phyloP scores from a whole-genome alignment of 2,113 vertebrate species.

The Psettodes erumei region DNA sequence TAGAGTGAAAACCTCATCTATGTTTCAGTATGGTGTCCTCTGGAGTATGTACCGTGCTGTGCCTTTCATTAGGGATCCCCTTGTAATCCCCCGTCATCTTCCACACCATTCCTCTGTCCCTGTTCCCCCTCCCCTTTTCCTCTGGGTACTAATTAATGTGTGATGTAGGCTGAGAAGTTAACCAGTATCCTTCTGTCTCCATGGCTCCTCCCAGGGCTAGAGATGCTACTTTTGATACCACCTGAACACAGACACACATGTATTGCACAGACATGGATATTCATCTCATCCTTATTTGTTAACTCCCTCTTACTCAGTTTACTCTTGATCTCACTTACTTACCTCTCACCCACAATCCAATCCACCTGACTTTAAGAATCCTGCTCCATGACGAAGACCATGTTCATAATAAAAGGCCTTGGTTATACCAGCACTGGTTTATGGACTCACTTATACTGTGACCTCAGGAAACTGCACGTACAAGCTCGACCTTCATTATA shows the following conservation, averaged over 20 bases:
- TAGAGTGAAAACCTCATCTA: conserved; percentile 14
- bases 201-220: conserved; percentile 54
- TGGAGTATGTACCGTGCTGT: conserved; percentile 16
- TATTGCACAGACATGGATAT: neutral
- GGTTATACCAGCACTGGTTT: conserved; percentile 19
- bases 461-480: conserved; percentile 19
- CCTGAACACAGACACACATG: conserved; percentile 16
- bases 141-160: conserved; percentile 80
- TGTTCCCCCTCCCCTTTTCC: conserved; percentile 55
- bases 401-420: conserved; percentile 26
- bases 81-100: conserved; percentile 46
- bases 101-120: conserved; percentile 38
- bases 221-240: conserved; percentile 38
- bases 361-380: neutral
- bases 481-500: conserved; percentile 1
- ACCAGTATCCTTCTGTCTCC: conserved; percentile 52
- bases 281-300: neutral
- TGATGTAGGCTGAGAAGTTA: conserved; percentile 56
- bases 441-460: conserved; percentile 28
- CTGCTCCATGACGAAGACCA: no score
- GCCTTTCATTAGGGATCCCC: conserved; percentile 53
- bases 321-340: conserved; percentile 1
- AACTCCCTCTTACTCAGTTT: conserved; percentile 1
- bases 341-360: neutral
- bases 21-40: conserved; percentile 33